Percentiles rank a stretch among this genome's conserved stretches.
These are phyloP conservation scores for Ammodytes marinus DNA, from an alignment of 2,113 vertebrate species.

Conservation along the genomic window DNA sequence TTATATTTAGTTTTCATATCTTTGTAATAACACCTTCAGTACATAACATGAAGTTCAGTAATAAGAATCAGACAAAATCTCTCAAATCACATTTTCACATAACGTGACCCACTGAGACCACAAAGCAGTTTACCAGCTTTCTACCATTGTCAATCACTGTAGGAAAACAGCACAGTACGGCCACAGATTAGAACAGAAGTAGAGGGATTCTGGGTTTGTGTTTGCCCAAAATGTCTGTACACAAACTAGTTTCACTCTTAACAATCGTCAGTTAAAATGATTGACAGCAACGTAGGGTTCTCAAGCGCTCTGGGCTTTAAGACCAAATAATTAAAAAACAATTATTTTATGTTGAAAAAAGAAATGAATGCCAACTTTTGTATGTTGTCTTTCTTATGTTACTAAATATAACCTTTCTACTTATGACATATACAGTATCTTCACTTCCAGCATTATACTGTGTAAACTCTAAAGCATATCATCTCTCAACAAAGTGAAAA, in stretches of 20 bases:
- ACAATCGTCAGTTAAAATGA: constrained; percentile 3
- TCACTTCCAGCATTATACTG: neutral
- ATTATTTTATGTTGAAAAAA: neutral
- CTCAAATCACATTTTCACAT: constrained; percentile 48
- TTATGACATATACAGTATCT: neutral
- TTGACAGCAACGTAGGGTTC: neutral
- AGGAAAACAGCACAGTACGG: constrained; percentile 57
- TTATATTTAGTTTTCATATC: neutral
- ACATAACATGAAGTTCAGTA: constrained; percentile 22
- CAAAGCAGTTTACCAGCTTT: constrained; percentile 56
- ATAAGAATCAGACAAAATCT: neutral
- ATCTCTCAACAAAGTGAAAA: constrained; percentile 24
- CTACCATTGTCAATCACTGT: constrained; percentile 53
- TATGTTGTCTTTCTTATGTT: neutral
- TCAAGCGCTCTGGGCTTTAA: neutral
- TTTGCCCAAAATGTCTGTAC: constrained; percentile 57
- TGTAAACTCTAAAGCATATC: neutral
- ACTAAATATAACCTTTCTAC: neutral
- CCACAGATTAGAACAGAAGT: constrained; percentile 27
- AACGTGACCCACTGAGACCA: constrained; percentile 64
- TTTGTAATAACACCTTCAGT: constrained; percentile 12
- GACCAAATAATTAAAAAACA: neutral
- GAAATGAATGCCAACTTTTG: neutral
- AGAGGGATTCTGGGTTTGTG: constrained; percentile 27
- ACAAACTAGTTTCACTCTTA: constrained; percentile 39